Conservation (phyloP, 2,888 invertebrate species). For the Diplolepis rosae region DNA sequence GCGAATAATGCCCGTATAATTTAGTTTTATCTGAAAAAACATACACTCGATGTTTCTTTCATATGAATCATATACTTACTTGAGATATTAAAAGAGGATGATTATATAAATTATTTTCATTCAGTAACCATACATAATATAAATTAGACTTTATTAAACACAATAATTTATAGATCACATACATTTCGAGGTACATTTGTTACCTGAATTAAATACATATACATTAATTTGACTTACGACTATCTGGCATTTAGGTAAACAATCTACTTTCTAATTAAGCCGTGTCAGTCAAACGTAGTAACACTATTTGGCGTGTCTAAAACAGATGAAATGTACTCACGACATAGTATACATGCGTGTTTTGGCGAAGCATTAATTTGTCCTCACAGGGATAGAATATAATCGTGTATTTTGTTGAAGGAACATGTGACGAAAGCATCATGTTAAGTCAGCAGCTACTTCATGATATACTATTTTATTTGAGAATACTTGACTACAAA, state of each 20-base stretch:
- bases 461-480: background rate
- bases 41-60: too few species aligned
- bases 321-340: slow-evolving; percentile 30
- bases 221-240: slow-evolving; percentile 23
- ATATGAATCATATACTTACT: too few species aligned
- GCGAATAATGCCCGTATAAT: slow-evolving; percentile 13
- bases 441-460: slow-evolving; percentile 14
- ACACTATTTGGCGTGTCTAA: slow-evolving; percentile 27
- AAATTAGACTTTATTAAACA: too few species aligned
- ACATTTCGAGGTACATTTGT: too few species aligned
- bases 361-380: slow-evolving; percentile 26
- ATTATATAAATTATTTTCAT: too few species aligned
- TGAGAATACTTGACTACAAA: background rate
- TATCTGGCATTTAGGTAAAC: slow-evolving; percentile 29
- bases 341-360: slow-evolving; percentile 21
- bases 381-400: slow-evolving; percentile 19
- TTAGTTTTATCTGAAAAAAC: background rate
- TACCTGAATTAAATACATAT: background rate
- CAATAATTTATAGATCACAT: too few species aligned
- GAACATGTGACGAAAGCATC: slow-evolving; percentile 18
- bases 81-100: too few species aligned
- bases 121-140: too few species aligned
- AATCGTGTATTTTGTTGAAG: slow-evolving; percentile 11
- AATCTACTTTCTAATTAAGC: slow-evolving; percentile 30
- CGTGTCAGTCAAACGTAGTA: slow-evolving; percentile 26